phyloP scores from a whole-genome alignment of 2,888 invertebrate species.

The Thyatira batis region DNA sequence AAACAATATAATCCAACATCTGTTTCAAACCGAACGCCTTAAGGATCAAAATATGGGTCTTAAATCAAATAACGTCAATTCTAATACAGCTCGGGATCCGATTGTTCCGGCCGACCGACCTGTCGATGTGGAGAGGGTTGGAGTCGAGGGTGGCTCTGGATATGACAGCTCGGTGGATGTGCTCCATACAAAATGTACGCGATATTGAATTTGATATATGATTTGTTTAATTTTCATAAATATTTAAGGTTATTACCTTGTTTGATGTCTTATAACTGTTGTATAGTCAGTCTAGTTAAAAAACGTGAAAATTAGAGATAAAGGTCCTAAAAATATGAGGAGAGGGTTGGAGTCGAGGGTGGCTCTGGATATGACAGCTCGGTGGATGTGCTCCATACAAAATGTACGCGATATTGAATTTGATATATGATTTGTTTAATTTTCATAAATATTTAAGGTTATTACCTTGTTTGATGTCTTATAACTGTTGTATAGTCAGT shows the following conservation, averaged over 20 bases:
- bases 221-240: too few relatives aligned
- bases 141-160: slow-evolving; percentile 7
- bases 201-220: too few relatives aligned
- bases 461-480: too few relatives aligned
- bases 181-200: background rate
- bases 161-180: background rate
- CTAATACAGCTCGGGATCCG: slow-evolving; percentile 25
- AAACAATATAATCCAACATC: background rate
- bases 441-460: too few relatives aligned
- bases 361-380: background rate
- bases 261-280: too few relatives aligned
- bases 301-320: too few relatives aligned
- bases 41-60: slow-evolving; percentile 8
- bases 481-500: too few relatives aligned
- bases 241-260: too few relatives aligned
- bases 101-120: slow-evolving; percentile 32
- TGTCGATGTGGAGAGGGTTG: slow-evolving; percentile 15
- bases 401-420: background rate
- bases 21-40: background rate
- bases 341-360: slow-evolving; percentile 16
- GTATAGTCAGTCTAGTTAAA: too few relatives aligned
- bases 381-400: background rate
- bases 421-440: too few relatives aligned
- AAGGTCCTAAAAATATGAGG: too few relatives aligned
- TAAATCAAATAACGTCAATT: slow-evolving; percentile 30